Conservation (phyloP, 1,140 invertebrate genomes). For the Eufriesea mexicana region DNA sequence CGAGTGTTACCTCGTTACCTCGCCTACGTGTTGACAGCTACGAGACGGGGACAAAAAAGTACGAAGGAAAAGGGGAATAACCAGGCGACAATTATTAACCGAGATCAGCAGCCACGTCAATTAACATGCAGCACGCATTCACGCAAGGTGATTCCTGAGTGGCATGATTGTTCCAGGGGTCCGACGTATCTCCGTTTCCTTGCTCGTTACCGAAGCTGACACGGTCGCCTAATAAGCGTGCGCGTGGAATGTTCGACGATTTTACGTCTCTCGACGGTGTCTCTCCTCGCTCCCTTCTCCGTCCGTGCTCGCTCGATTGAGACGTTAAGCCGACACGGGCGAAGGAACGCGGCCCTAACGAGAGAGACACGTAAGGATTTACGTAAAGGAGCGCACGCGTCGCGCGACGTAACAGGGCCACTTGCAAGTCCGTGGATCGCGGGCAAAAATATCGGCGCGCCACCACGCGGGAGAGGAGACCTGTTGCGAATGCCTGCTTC, state of each 20-base stretch:
- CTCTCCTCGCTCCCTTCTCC: too few species aligned
- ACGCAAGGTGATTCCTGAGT: constrained; percentile 50
- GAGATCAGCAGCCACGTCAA: constrained; percentile 32
- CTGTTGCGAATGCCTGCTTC: constrained; percentile 33
- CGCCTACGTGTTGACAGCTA: neutral
- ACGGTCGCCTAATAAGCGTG: constrained; percentile 31
- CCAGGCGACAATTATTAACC: constrained; percentile 11
- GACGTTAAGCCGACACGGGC: constrained; percentile 4
- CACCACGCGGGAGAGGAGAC: constrained; percentile 3
- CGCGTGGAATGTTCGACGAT: neutral
- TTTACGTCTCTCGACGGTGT: neutral
- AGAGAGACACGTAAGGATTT: neutral
- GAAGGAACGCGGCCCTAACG: neutral
- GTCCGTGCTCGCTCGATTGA: constrained; percentile 8
- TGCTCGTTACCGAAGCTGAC: constrained; percentile 26
- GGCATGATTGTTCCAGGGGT: constrained; percentile 33
- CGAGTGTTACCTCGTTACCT: too few species aligned
- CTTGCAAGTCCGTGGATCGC: neutral
- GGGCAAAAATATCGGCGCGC: constrained; percentile 10
- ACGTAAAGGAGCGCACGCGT: neutral
- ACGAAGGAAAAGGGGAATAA: neutral
- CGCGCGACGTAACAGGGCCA: neutral
- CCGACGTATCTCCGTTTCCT: constrained; percentile 30
- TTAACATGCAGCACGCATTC: constrained; percentile 45
- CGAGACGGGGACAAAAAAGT: neutral